These are phyloP conservation scores for Esox niger DNA, from an alignment of 2,113 vertebrate genomes.

Conservation along the genomic window DNA sequence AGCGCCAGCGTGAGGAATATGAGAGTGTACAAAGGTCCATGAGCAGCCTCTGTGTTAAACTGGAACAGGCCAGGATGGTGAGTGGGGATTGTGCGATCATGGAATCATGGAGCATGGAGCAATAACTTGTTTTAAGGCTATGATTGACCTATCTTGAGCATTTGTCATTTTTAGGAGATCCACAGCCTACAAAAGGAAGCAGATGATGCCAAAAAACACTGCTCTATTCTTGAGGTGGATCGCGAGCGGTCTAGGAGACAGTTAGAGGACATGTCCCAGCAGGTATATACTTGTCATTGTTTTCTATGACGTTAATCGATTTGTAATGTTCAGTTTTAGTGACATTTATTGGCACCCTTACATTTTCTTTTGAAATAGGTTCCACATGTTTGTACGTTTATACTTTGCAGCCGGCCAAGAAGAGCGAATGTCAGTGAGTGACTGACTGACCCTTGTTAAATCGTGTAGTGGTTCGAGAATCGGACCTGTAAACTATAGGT, in stretches of 20 bases:
- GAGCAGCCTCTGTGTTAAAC: slow-evolving; percentile 85
- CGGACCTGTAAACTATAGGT: no score
- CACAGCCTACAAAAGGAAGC: slow-evolving; percentile 85
- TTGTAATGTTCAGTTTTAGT: no score
- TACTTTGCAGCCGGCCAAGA: no score
- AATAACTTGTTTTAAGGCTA: no score
- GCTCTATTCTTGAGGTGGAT: slow-evolving; percentile 80
- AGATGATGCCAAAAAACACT: slow-evolving; percentile 83
- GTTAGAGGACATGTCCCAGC: slow-evolving; percentile 86
- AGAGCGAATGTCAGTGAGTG: no score
- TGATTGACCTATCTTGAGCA: no score
- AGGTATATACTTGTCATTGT: slow-evolving; percentile 60
- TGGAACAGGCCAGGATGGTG: slow-evolving; percentile 92
- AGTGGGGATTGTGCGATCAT: background rate
- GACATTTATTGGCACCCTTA: no score
- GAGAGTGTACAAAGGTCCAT: slow-evolving; percentile 90
- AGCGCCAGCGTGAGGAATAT: slow-evolving; percentile 90
- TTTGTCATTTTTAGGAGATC: slow-evolving; percentile 77
- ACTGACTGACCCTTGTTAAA: no score
- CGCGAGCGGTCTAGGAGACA: slow-evolving; percentile 83
- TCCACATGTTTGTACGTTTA: no score
- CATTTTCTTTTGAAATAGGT: no score
- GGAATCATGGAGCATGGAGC: background rate
- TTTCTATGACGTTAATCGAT: no score
- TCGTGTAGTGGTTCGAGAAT: no score